Conservation (phyloP, 2,797 vertebrate species). For the Syngnathus rostellatus region DNA sequence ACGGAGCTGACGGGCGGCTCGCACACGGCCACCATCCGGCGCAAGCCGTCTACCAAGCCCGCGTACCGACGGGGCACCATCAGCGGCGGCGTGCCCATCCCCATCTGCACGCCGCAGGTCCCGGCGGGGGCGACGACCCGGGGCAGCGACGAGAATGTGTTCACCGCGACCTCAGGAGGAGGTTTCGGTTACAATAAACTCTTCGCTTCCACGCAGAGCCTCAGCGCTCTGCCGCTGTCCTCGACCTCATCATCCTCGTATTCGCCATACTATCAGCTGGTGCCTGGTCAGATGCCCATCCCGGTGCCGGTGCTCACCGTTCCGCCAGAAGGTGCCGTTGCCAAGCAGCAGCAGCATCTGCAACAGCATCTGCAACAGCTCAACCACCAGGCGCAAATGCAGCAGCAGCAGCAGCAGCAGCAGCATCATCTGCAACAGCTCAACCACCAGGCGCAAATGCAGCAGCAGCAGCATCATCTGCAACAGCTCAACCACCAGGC, state of each 20-base stretch:
- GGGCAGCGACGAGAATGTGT: constrained; percentile 40
- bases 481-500: constrained; percentile 18
- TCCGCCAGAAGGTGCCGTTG: constrained; percentile 38
- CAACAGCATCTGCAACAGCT: constrained; percentile 15
- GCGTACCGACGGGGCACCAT: constrained; percentile 70
- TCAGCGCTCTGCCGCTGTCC: constrained; percentile 59
- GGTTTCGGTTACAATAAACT: constrained; percentile 57
- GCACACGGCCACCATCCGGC: constrained; percentile 75
- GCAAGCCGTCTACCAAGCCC: constrained; percentile 76
- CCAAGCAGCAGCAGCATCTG: constrained; percentile 47
- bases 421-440: too few species aligned
- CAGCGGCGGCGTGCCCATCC: constrained; percentile 74
- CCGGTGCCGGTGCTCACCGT: constrained; percentile 50
- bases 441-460: constrained; percentile 3
- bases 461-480: constrained; percentile 23
- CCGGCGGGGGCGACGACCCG: constrained; percentile 28
- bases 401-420: constrained; percentile 28
- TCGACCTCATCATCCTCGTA: constrained; percentile 33
- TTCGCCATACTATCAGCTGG: constrained; percentile 68
- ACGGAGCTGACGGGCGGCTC: constrained; percentile 44
- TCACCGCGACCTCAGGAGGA: constrained; percentile 24
- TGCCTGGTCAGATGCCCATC: constrained; percentile 69
- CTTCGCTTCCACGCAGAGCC: constrained; percentile 72
- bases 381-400: constrained; percentile 7
- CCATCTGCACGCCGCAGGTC: constrained; percentile 74